Base-by-base conservation (phyloP, 2,113 vertebrate species). In the Megaceryle maxima region DNA sequence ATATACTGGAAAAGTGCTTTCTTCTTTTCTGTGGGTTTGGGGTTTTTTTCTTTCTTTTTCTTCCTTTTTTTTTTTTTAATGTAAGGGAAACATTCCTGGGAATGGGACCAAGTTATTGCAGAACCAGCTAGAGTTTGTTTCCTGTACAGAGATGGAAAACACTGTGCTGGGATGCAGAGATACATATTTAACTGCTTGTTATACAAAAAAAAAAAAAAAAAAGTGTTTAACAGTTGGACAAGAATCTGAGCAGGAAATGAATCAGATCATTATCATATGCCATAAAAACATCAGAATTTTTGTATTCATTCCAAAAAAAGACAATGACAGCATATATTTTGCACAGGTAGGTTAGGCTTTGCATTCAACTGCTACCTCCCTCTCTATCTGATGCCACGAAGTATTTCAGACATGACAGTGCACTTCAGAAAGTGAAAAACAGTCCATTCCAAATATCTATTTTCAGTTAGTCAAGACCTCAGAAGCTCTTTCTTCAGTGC, bases 201-300 rank as follows among this genome's bases (percentile, higher is more conserved):
- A 64, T 17, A 20, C 39, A 29, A 25, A 51, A 19, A 51, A 11
- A 21, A 41, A 21, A 41, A 26, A 15, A 39, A 28, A 29, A 60
- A 41, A 41, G 4, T 41, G 29, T 70, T 93, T 88, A 88, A 91
- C 59, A 63, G 60, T 37, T 92, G 53, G 66, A 29, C 48, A 92
- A 89, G 77, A 85, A 79, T 76, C 69, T 89, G 31, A 92, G 48
- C 69, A 94, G 94, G 94, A 97, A 92, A 95, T 87, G 24, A 96
- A 87, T 89, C 69, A 96, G 83, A 78, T 94, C 89, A 89, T 96
- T 96, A 95, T 95, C 80, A 79, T 53, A 56, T 62, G 51, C 41
- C 24, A 79, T 60, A 84, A 96, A 88, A 96, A 93, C 21, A 72
- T n/a, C 33, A 56, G 56, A 20, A 68, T 57, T 94, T 82, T 95